Evolutionary conservation across 2,888 invertebrate genomes (phyloP).

Genomic region (Habroteleia sp.): DNA sequence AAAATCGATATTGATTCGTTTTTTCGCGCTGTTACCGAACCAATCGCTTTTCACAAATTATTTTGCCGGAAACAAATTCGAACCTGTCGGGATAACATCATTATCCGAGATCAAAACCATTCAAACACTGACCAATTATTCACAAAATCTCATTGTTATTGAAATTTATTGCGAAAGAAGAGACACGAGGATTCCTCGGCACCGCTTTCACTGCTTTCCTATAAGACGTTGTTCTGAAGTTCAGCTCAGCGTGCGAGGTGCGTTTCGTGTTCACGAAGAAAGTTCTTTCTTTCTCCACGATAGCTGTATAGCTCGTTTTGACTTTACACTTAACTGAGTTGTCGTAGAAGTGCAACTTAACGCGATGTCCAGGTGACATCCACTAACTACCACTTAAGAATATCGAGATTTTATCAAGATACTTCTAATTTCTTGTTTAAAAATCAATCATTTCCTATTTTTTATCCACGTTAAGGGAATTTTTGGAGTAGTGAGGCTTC

Average conservation of each 20-base stretch:
- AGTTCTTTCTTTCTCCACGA: constrained; percentile 76
- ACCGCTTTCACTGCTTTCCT: constrained; percentile 72
- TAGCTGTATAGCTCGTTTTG: constrained; percentile 41
- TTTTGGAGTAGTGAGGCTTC: too few species aligned
- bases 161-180: constrained; percentile 22
- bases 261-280: constrained; percentile 72
- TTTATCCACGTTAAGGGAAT: too few species aligned
- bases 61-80: not conserved
- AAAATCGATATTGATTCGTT: not conserved
- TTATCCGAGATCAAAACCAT: constrained; percentile 22
- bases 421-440: not conserved
- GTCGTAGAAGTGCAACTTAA: constrained; percentile 39
- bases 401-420: not conserved
- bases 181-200: constrained; percentile 56
- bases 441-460: too few species aligned
- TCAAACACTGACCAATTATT: constrained; percentile 6
- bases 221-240: constrained; percentile 70
- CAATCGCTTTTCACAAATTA: constrained; percentile 4
- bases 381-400: constrained; percentile 8
- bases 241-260: constrained; percentile 59
- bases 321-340: constrained; percentile 35
- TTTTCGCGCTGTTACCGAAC: not conserved
- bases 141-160: constrained; percentile 31
- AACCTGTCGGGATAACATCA: constrained; percentile 33
- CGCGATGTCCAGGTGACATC: constrained; percentile 13